phyloP scores from a whole-genome alignment of 2,113 vertebrate genomes.

The Saguinus imperator region DNA sequence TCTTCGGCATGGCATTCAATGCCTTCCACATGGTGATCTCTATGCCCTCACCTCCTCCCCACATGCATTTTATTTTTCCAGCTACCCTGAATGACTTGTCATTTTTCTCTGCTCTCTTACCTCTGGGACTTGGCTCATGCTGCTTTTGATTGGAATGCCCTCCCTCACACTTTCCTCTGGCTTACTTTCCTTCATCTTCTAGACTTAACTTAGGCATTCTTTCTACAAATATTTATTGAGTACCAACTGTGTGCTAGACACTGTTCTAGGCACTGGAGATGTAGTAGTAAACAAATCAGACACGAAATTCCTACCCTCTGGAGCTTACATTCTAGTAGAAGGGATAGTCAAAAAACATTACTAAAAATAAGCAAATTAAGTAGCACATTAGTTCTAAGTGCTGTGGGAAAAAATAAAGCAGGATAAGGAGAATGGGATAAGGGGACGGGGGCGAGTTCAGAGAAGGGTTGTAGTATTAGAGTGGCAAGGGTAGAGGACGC shows the following conservation, averaged over 20 bases:
- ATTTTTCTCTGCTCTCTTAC: conserved; percentile 9
- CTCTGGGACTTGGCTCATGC: background rate
- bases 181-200: conserved; percentile 10
- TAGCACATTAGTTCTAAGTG: background rate
- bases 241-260: background rate
- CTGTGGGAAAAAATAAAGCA: background rate
- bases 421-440: background rate
- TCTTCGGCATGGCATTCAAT: background rate
- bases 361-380: conserved; percentile 21
- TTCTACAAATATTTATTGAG: conserved; percentile 34
- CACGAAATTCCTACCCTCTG: conserved; percentile 17
- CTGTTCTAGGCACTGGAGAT: background rate
- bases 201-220: background rate
- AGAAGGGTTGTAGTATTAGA: background rate
- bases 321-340: conserved; percentile 15
- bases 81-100: background rate
- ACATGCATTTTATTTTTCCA: conserved; percentile 37
- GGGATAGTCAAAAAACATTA: background rate
- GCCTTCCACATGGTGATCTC: background rate
- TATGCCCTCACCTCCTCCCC: background rate
- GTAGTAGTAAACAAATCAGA: background rate
- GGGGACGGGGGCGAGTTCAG: background rate
- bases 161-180: background rate
- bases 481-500: background rate
- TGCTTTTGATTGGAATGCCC: background rate